phyloP scores from a whole-genome alignment of 2,888 invertebrate genomes.

The Drosophila prostipennis region DNA sequence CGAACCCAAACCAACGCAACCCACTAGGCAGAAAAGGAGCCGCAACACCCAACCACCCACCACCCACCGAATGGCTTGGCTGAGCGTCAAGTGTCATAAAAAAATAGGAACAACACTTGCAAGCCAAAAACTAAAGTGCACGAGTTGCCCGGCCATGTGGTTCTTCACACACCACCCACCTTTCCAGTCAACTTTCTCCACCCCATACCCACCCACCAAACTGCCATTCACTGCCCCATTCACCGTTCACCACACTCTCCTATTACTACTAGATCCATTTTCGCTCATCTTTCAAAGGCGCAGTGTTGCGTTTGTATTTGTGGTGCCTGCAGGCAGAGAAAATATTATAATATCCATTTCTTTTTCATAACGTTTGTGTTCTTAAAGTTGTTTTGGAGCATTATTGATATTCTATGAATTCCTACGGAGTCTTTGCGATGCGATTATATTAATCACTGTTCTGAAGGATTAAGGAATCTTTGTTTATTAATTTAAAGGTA shows the following conservation, averaged over 20 bases:
- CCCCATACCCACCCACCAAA: background rate
- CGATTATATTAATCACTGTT: too few species aligned
- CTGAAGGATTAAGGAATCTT: too few species aligned
- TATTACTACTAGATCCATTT: constrained; percentile 49
- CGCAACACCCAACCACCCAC: constrained; percentile 11
- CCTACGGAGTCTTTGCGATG: too few species aligned
- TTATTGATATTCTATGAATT: too few species aligned
- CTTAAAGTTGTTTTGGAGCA: background rate
- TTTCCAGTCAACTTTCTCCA: background rate
- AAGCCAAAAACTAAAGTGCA: constrained; percentile 78
- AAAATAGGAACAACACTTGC: constrained; percentile 73
- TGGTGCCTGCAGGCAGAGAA: constrained; percentile 38
- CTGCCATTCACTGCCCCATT: background rate
- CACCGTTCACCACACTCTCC: constrained; percentile 20
- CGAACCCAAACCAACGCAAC: background rate
- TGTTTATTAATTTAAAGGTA: too few species aligned
- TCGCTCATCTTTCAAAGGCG: constrained; percentile 77
- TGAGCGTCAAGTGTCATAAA: constrained; percentile 77
- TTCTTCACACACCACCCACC: constrained; percentile 31
- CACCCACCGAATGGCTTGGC: constrained; percentile 63
- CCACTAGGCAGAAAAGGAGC: constrained; percentile 1
- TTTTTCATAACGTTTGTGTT: background rate
- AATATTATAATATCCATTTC: constrained; percentile 5
- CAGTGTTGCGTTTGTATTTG: constrained; percentile 64
- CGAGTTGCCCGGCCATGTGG: constrained; percentile 62